These are phyloP conservation scores for Galemys pyrenaicus DNA, from an alignment of 2,113 vertebrate species.

Conservation along the genomic window DNA sequence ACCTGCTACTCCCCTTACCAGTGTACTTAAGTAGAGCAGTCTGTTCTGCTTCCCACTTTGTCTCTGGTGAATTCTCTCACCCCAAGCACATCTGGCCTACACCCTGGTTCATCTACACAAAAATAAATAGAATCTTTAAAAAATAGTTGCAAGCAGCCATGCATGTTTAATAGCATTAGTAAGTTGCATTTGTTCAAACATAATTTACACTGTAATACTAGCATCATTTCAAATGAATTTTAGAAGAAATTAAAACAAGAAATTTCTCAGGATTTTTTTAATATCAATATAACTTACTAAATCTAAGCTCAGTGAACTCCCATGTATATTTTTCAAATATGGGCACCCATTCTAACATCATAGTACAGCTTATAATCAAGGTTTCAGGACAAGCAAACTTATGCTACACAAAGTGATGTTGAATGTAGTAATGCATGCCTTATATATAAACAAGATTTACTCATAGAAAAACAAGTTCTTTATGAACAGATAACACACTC, in stretches of 20 bases:
- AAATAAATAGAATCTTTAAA: background rate
- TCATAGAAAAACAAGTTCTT: slow-evolving; percentile 53
- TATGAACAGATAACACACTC: slow-evolving; percentile 33
- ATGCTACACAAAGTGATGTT: slow-evolving; percentile 40
- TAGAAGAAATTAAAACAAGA: background rate
- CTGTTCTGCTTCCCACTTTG: no score
- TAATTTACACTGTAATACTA: background rate
- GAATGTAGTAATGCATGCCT: slow-evolving; percentile 46
- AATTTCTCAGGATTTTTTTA: background rate
- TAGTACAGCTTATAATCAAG: background rate
- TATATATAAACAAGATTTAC: slow-evolving; percentile 55
- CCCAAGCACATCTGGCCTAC: no score
- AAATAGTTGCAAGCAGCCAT: background rate
- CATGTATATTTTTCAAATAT: background rate
- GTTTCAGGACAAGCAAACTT: slow-evolving; percentile 45
- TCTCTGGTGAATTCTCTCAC: no score
- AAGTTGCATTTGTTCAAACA: background rate
- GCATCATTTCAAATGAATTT: slow-evolving; percentile 48
- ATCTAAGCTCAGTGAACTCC: background rate
- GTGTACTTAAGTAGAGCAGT: background rate
- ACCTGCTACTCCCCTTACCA: no score
- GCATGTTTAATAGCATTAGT: background rate
- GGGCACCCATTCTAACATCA: background rate
- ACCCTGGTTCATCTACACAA: no score
- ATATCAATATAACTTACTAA: slow-evolving; percentile 26